Percentiles rank a stretch among this genome's conserved stretches.
Conservation (phyloP, 2,797 vertebrate species). For the Myotis myotis region DNA sequence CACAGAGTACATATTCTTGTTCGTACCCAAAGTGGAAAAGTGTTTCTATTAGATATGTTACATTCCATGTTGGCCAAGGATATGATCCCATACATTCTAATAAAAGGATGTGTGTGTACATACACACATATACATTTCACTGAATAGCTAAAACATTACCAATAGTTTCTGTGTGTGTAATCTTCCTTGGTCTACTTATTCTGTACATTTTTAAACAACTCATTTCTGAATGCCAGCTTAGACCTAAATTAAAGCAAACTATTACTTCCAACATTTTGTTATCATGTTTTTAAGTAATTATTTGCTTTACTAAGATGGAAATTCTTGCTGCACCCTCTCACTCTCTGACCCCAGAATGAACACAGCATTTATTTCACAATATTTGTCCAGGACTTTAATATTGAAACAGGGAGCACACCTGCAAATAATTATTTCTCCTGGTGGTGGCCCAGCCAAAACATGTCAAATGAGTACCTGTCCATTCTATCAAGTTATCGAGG, state of each 20-base stretch:
- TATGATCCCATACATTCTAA: background rate
- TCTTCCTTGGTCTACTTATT: background rate
- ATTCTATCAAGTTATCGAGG: background rate
- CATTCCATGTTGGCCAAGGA: background rate
- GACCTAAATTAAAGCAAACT: slow-evolving; percentile 42
- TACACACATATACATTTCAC: background rate
- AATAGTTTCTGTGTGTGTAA: background rate
- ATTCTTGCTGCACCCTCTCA: slow-evolving; percentile 21
- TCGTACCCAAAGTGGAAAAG: background rate
- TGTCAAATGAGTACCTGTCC: background rate
- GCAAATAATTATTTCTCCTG: background rate
- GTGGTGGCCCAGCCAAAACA: background rate
- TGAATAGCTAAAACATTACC: background rate
- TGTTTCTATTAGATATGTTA: background rate
- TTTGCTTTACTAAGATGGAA: slow-evolving; percentile 66
- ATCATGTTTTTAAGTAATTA: slow-evolving; percentile 52
- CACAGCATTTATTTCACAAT: slow-evolving; percentile 51
- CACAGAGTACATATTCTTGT: background rate
- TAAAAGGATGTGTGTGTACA: background rate
- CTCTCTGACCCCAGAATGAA: slow-evolving; percentile 45
- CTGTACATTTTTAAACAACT: slow-evolving; percentile 24
- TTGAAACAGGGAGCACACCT: slow-evolving; percentile 5
- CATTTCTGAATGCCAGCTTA: background rate
- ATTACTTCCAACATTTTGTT: slow-evolving; percentile 40
- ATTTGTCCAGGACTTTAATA: slow-evolving; percentile 49